Conservation (phyloP, 2,888 invertebrate species). For the Brachyopa scutellaris region DNA sequence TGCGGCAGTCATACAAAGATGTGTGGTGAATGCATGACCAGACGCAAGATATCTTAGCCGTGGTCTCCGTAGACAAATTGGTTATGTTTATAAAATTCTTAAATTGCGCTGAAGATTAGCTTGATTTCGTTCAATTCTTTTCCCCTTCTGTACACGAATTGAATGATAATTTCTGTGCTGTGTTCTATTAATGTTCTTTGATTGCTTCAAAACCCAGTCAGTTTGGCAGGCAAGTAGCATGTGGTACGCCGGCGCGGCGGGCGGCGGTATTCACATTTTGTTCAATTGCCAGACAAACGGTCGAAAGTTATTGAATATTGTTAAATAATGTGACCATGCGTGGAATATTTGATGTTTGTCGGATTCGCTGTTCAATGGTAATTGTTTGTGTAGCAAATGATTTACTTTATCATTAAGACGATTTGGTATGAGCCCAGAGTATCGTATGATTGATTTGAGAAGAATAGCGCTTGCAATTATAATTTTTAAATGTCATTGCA, state of each 20-base stretch:
- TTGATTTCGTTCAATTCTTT: background rate
- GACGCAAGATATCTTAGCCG: slow-evolving; percentile 2
- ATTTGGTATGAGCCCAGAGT: slow-evolving; percentile 56
- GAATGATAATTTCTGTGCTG: slow-evolving; percentile 56
- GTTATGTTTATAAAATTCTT: slow-evolving; percentile 43
- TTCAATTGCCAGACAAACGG: slow-evolving; percentile 60
- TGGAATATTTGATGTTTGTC: slow-evolving; percentile 53
- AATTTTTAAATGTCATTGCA: slow-evolving; percentile 25
- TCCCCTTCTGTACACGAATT: slow-evolving; percentile 40
- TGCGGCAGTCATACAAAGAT: slow-evolving; percentile 8
- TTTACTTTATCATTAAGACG: slow-evolving; percentile 51
- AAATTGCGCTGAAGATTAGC: slow-evolving; percentile 11
- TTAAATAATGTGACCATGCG: slow-evolving; percentile 63
- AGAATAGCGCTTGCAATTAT: slow-evolving; percentile 29
- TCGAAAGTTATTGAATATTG: slow-evolving; percentile 66
- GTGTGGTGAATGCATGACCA: slow-evolving; percentile 49
- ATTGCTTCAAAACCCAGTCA: slow-evolving; percentile 6
- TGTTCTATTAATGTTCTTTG: slow-evolving; percentile 54
- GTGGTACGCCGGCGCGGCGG: background rate
- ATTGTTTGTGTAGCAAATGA: slow-evolving; percentile 50
- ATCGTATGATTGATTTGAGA: slow-evolving; percentile 47
- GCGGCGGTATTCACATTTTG: slow-evolving; percentile 20
- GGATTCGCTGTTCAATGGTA: slow-evolving; percentile 18
- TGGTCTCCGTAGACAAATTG: slow-evolving; percentile 45
- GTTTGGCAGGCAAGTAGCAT: background rate